Evolutionary conservation across 1,140 invertebrate genomes (phyloP), one percentile per base, ranked within the genome.

Genomic region (Atta texana): DNA sequence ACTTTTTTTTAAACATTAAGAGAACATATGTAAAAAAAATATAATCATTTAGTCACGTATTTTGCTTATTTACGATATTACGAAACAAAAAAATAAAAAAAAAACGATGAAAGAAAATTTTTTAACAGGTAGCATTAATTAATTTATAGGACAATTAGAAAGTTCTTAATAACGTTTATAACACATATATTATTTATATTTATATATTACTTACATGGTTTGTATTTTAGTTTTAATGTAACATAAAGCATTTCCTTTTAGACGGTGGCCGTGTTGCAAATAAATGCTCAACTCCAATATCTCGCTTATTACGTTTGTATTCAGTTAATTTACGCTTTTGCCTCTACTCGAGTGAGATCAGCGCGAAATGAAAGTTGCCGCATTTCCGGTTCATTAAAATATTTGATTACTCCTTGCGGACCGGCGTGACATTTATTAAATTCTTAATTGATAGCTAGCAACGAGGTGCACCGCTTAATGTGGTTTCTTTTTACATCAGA

Each of bases 361-460:
- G 24, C 49, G 57, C 31, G 24, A 59, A 44, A 49, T 49, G 57
- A 80, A 61, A 55, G 28, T 64, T 44, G 84, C 39, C 39, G 59
- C 69, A 53, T 88, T 80, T 80, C 57, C 68, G 34, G 59, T 55
- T 86, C 28, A 85, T 68, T 74, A 77, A 77, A 88, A 77, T 87
- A 69, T 71, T 89, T 86, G 85, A 88, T 78, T 78, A 77, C 59
- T n/a, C 10, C 24, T 44, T 44, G 34, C 68, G 24, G 55, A 74
- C 12, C 44, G n/a, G 28, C 31, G 44, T 39, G 59, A 59, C 74
- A 75, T 89, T 89, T 88, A 89, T 89, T 88, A 88, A 88, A 88
- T 88, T 89, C 85, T 89, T 85, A 88, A 89, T 89, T 75, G 88
- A 76, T 77, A 75, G 55, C 69, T 53, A 24, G 28, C 39, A 77